Evolutionary conservation across 2,797 vertebrate species (phyloP), one percentile per base, ranked within the genome.

Genomic region (Halcyon chelicuti): DNA sequence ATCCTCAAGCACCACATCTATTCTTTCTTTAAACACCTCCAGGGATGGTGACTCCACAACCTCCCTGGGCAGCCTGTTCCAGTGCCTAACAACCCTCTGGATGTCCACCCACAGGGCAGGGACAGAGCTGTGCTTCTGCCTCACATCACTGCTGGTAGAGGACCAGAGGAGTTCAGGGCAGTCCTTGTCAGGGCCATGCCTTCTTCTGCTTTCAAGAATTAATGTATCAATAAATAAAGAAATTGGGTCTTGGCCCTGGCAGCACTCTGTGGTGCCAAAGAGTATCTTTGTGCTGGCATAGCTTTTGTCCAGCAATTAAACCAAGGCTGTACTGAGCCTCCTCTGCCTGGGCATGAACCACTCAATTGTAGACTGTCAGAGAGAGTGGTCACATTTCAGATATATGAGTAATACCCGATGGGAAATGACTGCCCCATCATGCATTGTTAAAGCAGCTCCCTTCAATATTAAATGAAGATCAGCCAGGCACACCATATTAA

Each of bases 401-500:
- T 51, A 29, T 20, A 95, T 60, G 62, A 88, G 33, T 75, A 89
- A 87, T 62, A 93, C 46, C 66, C 28, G 4, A 60, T 73, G 61
- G 92, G 86, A 49, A 75, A 66, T 22, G 10, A 10, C 33, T 93
- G 29, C 74, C 46, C 82, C 17, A 31, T 54, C 49, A 86, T 72
- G 62, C 68, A 52, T 31, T 52, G 35, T 26, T 62, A 52, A 63
- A 89, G 66, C 86, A 60, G 67, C 60, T 87, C 92, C 23, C 60
- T 62, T 94, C 93, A 92, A 87, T 85, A 87, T 84, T 83, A 83
- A 62, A 91, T 51, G 83, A 91, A 75, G 40, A 75, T 72, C 72
- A 77, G 83, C 79, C 96, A 91, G 88, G 31, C 61, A 63, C 23
- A 54, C 13, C 13, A 17, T 54, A 93, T 79, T 78, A 96, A 95